Percentiles rank a stretch among this genome's conserved stretches.
These are phyloP conservation scores for Glyphotaelius pellucidus DNA, from an alignment of 2,888 invertebrate species.

Conservation along the genomic window DNA sequence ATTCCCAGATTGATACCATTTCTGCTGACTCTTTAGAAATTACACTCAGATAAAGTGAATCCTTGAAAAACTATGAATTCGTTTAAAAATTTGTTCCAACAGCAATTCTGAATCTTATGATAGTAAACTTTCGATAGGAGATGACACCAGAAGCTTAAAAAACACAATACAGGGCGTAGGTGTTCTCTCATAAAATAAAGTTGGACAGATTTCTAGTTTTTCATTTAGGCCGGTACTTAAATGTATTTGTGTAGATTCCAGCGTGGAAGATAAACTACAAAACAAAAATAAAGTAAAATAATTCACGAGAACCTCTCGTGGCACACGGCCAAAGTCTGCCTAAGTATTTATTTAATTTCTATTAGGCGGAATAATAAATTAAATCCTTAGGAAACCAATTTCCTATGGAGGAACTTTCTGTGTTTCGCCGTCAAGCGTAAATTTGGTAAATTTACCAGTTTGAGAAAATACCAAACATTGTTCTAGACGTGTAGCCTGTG, in stretches of 20 bases:
- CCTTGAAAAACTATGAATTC: background rate
- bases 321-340: conserved; percentile 32
- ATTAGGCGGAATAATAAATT: conserved; percentile 39
- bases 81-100: background rate
- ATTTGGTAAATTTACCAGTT: background rate
- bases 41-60: background rate
- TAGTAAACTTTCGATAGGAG: background rate
- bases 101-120: background rate
- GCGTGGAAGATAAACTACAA: background rate
- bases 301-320: conserved; percentile 28
- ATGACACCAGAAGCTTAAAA: background rate
- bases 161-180: background rate
- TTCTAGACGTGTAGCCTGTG: conserved; percentile 7
- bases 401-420: conserved; percentile 19
- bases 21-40: background rate
- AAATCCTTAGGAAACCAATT: conserved; percentile 26
- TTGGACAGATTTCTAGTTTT: background rate
- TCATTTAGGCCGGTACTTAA: background rate
- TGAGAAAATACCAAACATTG: conserved; percentile 31
- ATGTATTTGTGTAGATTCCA: background rate
- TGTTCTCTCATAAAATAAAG: background rate
- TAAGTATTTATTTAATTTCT: conserved; percentile 47
- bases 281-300: conserved; percentile 35
- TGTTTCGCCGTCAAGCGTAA: conserved; percentile 25
- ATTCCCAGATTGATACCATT: background rate